Evolutionary conservation across 2,888 invertebrate species (phyloP).

Genomic region (Mesoligia furuncula): DNA sequence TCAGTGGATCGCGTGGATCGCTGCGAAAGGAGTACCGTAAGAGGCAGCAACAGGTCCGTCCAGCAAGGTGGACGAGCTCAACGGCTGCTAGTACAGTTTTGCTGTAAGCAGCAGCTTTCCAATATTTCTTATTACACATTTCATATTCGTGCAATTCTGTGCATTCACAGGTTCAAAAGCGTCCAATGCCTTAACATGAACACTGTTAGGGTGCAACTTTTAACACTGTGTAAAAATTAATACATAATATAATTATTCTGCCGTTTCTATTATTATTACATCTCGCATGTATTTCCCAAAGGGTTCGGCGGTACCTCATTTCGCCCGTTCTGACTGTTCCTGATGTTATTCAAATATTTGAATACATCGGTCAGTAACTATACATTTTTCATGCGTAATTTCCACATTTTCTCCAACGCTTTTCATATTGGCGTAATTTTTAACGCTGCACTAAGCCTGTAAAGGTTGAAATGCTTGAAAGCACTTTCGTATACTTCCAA

Average conservation of each 20-base stretch:
- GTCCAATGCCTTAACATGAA: not conserved
- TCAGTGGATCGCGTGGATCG: not conserved
- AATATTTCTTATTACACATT: not conserved
- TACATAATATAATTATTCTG: not conserved
- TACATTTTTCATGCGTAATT: not conserved
- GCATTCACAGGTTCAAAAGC: not conserved
- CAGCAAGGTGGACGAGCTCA: not conserved
- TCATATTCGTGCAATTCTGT: too few relatives aligned
- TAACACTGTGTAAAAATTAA: not conserved
- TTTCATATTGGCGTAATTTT: not conserved
- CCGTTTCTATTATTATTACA: not conserved
- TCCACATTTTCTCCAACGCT: not conserved
- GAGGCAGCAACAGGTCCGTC: not conserved
- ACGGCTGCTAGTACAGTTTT: too few relatives aligned
- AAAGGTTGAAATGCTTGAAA: too few relatives aligned
- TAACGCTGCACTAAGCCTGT: not conserved
- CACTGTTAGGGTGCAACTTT: not conserved
- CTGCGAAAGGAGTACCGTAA: not conserved
- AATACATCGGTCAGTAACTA: not conserved
- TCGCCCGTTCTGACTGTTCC: not conserved
- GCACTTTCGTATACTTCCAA: not conserved
- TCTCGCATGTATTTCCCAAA: not conserved
- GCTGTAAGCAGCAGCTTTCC: not conserved
- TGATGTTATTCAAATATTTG: not conserved
- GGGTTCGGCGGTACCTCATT: not conserved